phyloP scores from a whole-genome alignment of 2,113 vertebrate genomes.

The Scomber colias region DNA sequence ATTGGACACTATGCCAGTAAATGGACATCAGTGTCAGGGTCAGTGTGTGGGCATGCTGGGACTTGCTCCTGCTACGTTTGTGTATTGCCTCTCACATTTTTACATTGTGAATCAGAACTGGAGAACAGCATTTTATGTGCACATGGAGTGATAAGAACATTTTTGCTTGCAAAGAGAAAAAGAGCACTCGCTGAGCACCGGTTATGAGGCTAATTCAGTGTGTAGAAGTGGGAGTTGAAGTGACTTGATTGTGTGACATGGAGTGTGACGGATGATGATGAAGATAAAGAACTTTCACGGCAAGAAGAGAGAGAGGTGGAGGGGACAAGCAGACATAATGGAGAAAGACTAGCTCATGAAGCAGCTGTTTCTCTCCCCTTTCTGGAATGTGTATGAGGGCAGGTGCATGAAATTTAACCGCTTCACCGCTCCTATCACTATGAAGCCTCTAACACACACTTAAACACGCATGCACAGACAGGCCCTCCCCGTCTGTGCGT shows the following conservation, averaged over 20 bases:
- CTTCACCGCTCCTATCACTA: constrained; percentile 38
- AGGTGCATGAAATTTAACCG: constrained; percentile 48
- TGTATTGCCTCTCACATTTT: constrained; percentile 19
- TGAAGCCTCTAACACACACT: neutral
- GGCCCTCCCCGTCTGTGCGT: neutral
- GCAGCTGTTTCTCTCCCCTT: constrained; percentile 37
- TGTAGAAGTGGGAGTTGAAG: constrained; percentile 20
- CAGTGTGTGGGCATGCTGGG: constrained; percentile 65
- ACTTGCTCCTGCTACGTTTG: constrained; percentile 42
- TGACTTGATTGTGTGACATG: constrained; percentile 11
- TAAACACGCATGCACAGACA: neutral
- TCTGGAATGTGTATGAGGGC: constrained; percentile 42
- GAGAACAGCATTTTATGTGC: neutral
- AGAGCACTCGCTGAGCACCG: neutral
- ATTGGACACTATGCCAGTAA: constrained; percentile 56
- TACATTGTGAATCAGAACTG: neutral
- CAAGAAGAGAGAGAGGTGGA: constrained; percentile 1
- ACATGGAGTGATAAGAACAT: neutral
- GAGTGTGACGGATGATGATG: constrained; percentile 7
- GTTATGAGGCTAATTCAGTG: constrained; percentile 7
- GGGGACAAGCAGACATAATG: neutral
- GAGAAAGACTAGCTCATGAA: neutral
- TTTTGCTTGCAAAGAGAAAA: neutral
- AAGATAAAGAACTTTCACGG: neutral
- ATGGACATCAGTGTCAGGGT: constrained; percentile 56